Conservation (phyloP, 2,113 vertebrate genomes). For the Protomyctophum bolini region DNA sequence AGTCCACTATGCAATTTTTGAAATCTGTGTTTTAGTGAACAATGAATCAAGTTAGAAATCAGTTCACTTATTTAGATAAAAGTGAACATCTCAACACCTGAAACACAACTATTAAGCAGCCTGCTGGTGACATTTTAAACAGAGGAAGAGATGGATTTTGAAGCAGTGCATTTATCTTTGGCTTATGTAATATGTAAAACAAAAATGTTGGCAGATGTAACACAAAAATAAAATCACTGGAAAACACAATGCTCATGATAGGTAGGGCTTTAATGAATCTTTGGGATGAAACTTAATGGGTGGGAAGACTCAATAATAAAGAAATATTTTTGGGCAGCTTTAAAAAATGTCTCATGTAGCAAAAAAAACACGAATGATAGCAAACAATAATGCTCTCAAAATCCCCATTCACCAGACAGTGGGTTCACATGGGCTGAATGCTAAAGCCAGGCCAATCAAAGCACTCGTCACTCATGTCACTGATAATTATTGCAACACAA, state of each 20-base stretch:
- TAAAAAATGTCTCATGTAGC: background rate
- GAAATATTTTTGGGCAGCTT: constrained; percentile 16
- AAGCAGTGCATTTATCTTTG: constrained; percentile 57
- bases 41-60: no score
- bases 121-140: constrained; percentile 37
- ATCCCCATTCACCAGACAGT: background rate
- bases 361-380: constrained; percentile 1
- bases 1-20: background rate
- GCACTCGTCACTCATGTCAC: constrained; percentile 18
- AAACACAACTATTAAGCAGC: constrained; percentile 21
- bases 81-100: background rate
- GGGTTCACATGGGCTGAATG: constrained; percentile 14
- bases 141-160: constrained; percentile 35
- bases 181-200: constrained; percentile 31
- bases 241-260: constrained; percentile 42
- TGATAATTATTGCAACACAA: constrained; percentile 17
- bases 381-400: background rate
- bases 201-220: constrained; percentile 4
- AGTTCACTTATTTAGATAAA: background rate
- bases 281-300: constrained; percentile 26
- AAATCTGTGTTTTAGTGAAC: background rate
- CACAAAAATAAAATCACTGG: constrained; percentile 28
- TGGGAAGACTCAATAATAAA: constrained; percentile 11
- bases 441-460: constrained; percentile 33
- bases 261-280: constrained; percentile 55